A percentile compares a stretch with the other conserved stretches of the same genome.
Evolutionary conservation across 2,113 vertebrate species (phyloP).

Genomic region (Coreoperca whiteheadi): DNA sequence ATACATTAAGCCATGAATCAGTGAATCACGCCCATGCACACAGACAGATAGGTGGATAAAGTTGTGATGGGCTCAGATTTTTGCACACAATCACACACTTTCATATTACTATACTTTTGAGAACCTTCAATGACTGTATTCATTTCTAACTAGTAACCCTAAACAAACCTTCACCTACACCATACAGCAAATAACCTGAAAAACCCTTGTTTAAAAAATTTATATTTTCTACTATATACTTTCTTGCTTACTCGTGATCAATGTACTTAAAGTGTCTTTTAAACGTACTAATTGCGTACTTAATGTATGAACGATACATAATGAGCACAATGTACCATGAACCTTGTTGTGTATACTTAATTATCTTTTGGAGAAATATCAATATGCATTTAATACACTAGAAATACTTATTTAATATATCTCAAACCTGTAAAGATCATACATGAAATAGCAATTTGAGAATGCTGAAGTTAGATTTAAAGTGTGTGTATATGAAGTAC

Average conservation of each 20-base stretch:
- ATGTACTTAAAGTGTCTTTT: neutral
- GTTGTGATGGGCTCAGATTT: no score
- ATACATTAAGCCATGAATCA: neutral
- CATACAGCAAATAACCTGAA: neutral
- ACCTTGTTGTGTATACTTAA: no score
- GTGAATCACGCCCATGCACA: neutral
- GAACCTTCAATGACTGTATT: neutral
- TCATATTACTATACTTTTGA: neutral
- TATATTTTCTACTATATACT: neutral
- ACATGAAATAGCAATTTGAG: neutral
- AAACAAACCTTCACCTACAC: neutral
- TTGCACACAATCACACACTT: neutral
- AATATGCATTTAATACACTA: no score
- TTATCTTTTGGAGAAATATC: no score
- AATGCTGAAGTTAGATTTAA: neutral
- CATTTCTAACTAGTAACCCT: neutral
- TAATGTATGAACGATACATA: neutral
- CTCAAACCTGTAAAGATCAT: neutral
- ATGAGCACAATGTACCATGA: neutral
- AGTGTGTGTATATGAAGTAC: neutral
- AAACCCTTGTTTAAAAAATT: neutral
- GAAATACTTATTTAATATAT: no score
- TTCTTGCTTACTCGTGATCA: neutral
- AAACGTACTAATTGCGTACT: neutral
- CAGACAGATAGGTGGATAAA: neutral